Conservation (phyloP, 2,888 invertebrate genomes). For the Agonopterix arenella region DNA sequence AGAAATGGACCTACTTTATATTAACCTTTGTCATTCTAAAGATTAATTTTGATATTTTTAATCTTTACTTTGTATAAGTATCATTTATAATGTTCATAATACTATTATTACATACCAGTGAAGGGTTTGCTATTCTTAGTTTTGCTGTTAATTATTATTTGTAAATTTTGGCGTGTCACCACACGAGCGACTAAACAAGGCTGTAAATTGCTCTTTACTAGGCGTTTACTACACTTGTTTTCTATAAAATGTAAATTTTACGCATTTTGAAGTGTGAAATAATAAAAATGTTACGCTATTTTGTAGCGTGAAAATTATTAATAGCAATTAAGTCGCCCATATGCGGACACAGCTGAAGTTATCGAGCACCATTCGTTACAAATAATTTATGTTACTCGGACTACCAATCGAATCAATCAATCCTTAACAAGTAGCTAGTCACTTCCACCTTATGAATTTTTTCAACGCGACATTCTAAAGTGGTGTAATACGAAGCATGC, state of each 20-base stretch:
- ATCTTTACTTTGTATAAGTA: constrained; percentile 10
- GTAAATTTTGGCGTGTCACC: constrained; percentile 1
- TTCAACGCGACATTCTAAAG: constrained; percentile 18
- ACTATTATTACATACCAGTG: not conserved
- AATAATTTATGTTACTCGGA: constrained; percentile 19
- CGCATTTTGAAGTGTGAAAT: no score
- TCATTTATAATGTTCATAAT: not conserved
- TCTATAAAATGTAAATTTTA: no score
- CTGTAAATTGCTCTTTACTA: no score
- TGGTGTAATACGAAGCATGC: constrained; percentile 11
- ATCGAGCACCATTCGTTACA: constrained; percentile 21
- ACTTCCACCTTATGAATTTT: constrained; percentile 26
- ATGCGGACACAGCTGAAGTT: constrained; percentile 3
- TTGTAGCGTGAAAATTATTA: no score
- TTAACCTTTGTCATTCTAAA: not conserved
- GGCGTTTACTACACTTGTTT: no score
- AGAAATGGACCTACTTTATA: constrained; percentile 19
- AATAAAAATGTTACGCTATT: no score
- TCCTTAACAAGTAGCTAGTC: constrained; percentile 35
- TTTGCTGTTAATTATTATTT: constrained; percentile 1
- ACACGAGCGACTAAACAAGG: not conserved
- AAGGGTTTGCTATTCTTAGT: constrained; percentile 1
- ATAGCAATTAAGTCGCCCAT: not conserved
- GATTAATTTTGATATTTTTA: no score
- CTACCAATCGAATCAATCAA: constrained; percentile 18